A percentile compares a stretch with the other conserved stretches of the same genome.
These are phyloP conservation scores for Lochmaea crataegi DNA, from an alignment of 2,888 invertebrate genomes.

Conservation along the genomic window DNA sequence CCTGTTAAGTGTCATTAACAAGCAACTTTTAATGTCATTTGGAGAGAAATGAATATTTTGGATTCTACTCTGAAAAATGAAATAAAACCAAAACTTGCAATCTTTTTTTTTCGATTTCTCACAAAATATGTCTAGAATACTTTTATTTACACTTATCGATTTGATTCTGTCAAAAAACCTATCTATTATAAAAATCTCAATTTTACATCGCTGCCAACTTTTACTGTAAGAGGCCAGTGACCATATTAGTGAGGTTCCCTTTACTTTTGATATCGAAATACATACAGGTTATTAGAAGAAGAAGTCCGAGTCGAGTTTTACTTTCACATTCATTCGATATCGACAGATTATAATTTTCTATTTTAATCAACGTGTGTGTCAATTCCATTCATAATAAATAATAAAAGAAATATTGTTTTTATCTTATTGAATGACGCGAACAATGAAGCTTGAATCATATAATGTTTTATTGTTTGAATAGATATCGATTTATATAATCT, in stretches of 20 bases:
- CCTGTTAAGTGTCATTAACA: too few relatives aligned
- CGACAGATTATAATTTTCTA: slow-evolving; percentile 34
- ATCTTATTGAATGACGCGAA: not conserved
- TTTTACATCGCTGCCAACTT: not conserved
- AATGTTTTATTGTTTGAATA: too few relatives aligned
- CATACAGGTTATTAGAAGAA: slow-evolving; percentile 38
- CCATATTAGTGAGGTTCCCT: slow-evolving; percentile 25
- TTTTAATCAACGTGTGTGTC: slow-evolving; percentile 15
- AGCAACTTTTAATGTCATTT: too few relatives aligned
- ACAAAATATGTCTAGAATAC: too few relatives aligned
- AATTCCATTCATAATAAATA: not conserved
- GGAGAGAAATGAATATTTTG: too few relatives aligned
- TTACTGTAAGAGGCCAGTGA: slow-evolving; percentile 4
- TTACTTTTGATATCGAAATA: slow-evolving; percentile 31
- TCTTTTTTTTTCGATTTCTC: too few relatives aligned
- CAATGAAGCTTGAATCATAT: not conserved
- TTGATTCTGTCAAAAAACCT: not conserved
- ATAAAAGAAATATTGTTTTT: not conserved
- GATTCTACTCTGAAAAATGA: too few relatives aligned
- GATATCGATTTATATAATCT: too few relatives aligned
- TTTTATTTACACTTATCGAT: too few relatives aligned
- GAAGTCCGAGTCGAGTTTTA: slow-evolving; percentile 34
- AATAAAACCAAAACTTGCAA: too few relatives aligned
- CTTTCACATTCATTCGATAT: slow-evolving; percentile 38
- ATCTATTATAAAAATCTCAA: not conserved